A percentile compares a stretch with the other conserved stretches of the same genome.
Evolutionary conservation across 2,113 vertebrate species (phyloP).

Genomic region (Hiodon alosoides): DNA sequence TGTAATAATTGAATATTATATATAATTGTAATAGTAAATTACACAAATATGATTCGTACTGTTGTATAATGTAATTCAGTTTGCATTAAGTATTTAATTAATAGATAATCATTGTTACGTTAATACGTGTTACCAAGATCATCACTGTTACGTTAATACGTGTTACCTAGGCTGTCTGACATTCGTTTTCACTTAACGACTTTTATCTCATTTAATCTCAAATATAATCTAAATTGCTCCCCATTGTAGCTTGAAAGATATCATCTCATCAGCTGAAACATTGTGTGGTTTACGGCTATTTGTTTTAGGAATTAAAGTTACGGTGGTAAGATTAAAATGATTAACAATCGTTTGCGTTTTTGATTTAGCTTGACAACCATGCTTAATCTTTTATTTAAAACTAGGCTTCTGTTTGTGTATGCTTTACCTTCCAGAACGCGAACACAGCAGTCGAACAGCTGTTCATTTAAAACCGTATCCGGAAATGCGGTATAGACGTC

Average conservation of each 20-base stretch:
- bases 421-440: neutral
- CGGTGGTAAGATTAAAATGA: conserved; percentile 2
- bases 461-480: conserved; percentile 10
- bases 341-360: conserved; percentile 9
- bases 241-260: neutral
- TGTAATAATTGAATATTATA: no score
- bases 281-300: neutral
- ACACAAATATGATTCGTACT: no score
- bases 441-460: neutral
- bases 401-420: neutral
- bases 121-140: no score
- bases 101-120: no score
- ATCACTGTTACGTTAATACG: no score
- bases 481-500: neutral
- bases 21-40: no score
- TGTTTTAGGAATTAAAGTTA: conserved; percentile 5
- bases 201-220: no score
- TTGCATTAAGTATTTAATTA: no score
- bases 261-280: neutral
- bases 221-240: no score
- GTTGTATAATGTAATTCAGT: no score
- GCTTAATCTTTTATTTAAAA: neutral
- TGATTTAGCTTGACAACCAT: neutral
- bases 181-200: no score
- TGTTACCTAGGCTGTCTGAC: no score